Evolutionary conservation across 2,797 vertebrate species (phyloP), one percentile per base, ranked within the genome.

Genomic region (Ambastaia sidthimunki): DNA sequence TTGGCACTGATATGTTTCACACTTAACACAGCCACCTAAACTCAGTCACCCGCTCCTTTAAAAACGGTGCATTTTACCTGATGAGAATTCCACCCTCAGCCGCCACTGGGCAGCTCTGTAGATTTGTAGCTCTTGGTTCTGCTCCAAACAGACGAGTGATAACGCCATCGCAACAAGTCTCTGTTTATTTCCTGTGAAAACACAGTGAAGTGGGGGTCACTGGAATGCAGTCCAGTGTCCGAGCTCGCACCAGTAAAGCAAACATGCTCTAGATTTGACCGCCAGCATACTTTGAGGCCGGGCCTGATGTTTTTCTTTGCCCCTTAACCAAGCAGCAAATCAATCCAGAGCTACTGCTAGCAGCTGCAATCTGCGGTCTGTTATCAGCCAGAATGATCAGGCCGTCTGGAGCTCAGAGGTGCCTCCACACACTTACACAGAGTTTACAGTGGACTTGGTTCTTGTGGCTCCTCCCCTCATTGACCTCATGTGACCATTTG

Each of bases 341-440:
- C 83, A 81, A 71, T 83, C 86, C 82, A 68, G 84, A 85, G 85
- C 80, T 90, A 79, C 87, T 88, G 80, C 65, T 85, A 87, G 89
- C 57, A 16, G 85, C 89, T 83, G 84, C 74, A 82, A 82, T 84
- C 89, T 82, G 83, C 84, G 63, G 76, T 76, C 37, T 1, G 1
- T 86, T 92, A 90, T 91, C 89, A 86, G 79, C 68, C 80, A 48
- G 87, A 84, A 85, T 89, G 89, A 92, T 91, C 90, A 87, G 76
- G 69, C 50, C 41, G 84, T 88, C 90, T 91, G 88, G 89, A 88
- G 89, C 60, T 76, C 71, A 85, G 85, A 87, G 90, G 71, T 78
- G 41, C 15, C 54, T 72, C 70, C 19, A 76, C 37, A 80, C 79
- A 21, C 60, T 86, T 87, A 88, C 85, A 78, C 74, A 75, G 84